Base-by-base conservation (phyloP, 2,888 invertebrate genomes). In the Phortica okadai region DNA sequence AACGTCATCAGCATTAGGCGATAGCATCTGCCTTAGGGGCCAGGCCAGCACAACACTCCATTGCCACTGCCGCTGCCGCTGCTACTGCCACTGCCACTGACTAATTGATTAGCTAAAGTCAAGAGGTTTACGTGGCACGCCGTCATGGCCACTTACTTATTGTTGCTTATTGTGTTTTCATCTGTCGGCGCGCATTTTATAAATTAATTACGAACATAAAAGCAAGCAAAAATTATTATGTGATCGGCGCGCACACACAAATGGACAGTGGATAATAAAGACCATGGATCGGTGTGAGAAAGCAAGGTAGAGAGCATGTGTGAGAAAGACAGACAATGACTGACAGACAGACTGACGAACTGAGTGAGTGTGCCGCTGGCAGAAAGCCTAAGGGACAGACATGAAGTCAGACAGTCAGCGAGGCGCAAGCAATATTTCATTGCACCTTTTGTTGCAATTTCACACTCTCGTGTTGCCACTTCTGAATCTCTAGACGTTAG, bases 81-180 rank as follows among this genome's bases (percentile, higher is more conserved):
- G 50, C 50, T 3, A 50, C 50, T 14, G 50, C 50, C 14, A 50
- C 10, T 14, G 14, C 10, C 50, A 14, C 50, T 11, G 78, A 79
- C 78, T 85, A 83, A 86, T 87, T 85, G 80, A 85, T 84, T 84
- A 82, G 69, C 67, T 8, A 16, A 50, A 8, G 50, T 50, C 50
- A 8, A 14, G 50, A 8, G 14, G 14, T 50, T 50, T 50, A 50
- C 14, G 50, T 50, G 50, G 50, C 62, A 62, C 62, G 10, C 25
- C 10, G 62, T 62, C 62, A 4, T 62, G 62, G 16, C 11, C 62
- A 25, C 14, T 62, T 16, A 8, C 21, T 16, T 59, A 5, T 25
- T 59, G 59, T 44, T 62, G 25, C 78, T 85, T 85, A 81, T 82
- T 50, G 54, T 70, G 50, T 41, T 70, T 64, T 44, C 66, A 45